Percentiles rank a stretch among this genome's conserved stretches.
These are phyloP conservation scores for Eulithis testata DNA, from an alignment of 2,888 invertebrate genomes.

Conservation along the genomic window DNA sequence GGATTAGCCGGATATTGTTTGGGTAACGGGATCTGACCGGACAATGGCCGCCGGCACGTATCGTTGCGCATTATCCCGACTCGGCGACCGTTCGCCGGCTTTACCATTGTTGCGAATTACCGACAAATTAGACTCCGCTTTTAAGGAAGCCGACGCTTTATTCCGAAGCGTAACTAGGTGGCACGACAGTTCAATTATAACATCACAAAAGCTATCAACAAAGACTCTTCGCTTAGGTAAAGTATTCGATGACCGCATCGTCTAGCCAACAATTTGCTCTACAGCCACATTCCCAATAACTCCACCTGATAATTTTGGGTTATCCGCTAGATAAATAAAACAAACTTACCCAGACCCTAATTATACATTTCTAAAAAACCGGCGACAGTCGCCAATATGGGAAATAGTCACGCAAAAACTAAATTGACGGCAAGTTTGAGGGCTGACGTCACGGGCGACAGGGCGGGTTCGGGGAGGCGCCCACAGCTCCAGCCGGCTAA, in stretches of 20 bases:
- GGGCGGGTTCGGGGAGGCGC: constrained; percentile 80
- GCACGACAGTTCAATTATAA: constrained; percentile 62
- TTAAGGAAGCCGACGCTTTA: constrained; percentile 62
- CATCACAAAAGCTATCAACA: constrained; percentile 46
- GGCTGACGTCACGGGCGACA: constrained; percentile 81
- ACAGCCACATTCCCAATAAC: constrained; percentile 55
- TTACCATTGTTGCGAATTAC: constrained; percentile 76
- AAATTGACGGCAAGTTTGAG: constrained; percentile 66
- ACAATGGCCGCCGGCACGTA: constrained; percentile 71
- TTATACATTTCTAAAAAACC: constrained; percentile 75
- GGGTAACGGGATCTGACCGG: constrained; percentile 69
- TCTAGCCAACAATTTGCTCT: constrained; percentile 43
- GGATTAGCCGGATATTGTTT: constrained; percentile 78
- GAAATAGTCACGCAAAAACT: constrained; percentile 76
- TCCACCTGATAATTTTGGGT: constrained; percentile 55
- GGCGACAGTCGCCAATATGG: constrained; percentile 81
- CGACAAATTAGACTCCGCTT: constrained; percentile 76
- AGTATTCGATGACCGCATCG: constrained; percentile 42
- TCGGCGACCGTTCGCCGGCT: constrained; percentile 64
- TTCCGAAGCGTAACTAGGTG: constrained; percentile 80
- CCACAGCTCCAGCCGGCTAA: constrained; percentile 59
- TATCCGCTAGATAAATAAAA: constrained; percentile 69
- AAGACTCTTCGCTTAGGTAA: constrained; percentile 25
- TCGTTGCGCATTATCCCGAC: constrained; percentile 79
- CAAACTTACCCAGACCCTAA: constrained; percentile 73